Base-by-base conservation (phyloP, 2,888 invertebrate species). In the Chrysopilus asiliformis region DNA sequence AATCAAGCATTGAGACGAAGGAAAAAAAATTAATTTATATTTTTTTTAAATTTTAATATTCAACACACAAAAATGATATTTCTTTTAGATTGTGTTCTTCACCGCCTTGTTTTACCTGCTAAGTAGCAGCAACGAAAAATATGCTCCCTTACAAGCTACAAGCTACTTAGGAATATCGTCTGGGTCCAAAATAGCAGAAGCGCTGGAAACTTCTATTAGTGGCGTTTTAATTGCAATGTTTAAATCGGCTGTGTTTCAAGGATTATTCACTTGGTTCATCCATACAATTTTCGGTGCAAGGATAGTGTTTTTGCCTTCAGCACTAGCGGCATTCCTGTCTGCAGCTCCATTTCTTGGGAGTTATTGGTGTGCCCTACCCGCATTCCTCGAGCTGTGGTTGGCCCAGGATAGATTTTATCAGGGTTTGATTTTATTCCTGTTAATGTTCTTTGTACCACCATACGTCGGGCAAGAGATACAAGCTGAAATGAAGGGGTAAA, bases 161-260 rank as follows among this genome's bases (percentile, higher is more conserved):
- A 82, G 83, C 5, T 75, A 77, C 42, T 71, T 87, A 43, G 87
- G 86, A 44, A 81, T 86, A 2, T 74, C 74, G 42, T 80, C 79
- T 45, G 84, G 85, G 10, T 73, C 68, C 7, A 73, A 82, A 49
- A 76, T 89, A 40, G 87, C 85, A 4, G 71, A 79, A 41, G 85
- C 89, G 0, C 67, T 90, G 17, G 87, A 89, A 52, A 83, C 79
- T 42, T 86, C 89, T 1, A 79, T 90, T 36, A 91, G 90, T 49
- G 90, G 91, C 49, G 97, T 98, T 10, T 87, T 98, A 57, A 76
- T 86, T 41, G 94, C 95, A 0, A 93, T 95, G 3, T 82, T 94
- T 51, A 98, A 97, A 67, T 87, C 97, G 76, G 87, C 93, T 1
- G 70, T 85, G 1, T 98, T 98, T 66, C 97, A 98, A 58, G 97